phyloP scores from a whole-genome alignment of 64 coral and sea anemone species.

The Dendronephthya gigantea region DNA sequence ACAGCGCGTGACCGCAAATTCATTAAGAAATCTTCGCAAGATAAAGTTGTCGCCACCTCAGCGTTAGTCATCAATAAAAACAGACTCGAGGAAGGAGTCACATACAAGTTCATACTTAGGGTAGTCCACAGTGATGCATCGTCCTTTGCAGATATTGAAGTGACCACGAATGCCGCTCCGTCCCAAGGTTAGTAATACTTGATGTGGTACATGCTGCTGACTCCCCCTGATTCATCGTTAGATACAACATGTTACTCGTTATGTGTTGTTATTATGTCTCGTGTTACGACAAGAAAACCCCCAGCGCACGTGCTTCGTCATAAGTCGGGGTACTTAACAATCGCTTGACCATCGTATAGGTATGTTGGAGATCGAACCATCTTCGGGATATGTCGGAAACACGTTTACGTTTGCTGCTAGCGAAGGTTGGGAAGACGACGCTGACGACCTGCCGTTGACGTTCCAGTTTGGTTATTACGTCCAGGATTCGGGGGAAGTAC shows the following conservation, averaged over 20 bases:
- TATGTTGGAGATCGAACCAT: not conserved
- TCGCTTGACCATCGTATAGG: not conserved
- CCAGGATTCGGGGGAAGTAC: not conserved
- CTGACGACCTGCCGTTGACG: slow-evolving; percentile 38
- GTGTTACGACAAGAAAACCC: no score
- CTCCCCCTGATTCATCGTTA: no score
- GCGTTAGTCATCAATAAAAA: slow-evolving; percentile 24
- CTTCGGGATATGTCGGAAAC: slow-evolving; percentile 34
- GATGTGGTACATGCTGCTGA: not conserved
- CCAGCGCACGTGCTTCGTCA: not conserved
- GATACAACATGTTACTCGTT: not conserved
- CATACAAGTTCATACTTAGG: slow-evolving; percentile 42
- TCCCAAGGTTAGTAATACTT: slow-evolving; percentile 31
- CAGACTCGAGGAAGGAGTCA: slow-evolving; percentile 22
- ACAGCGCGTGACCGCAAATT: not conserved
- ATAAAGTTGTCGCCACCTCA: not conserved
- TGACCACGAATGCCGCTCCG: slow-evolving; percentile 51
- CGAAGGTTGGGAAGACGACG: slow-evolving; percentile 41
- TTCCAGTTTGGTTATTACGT: slow-evolving; percentile 54
- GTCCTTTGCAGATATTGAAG: slow-evolving; percentile 31
- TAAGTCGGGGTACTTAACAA: not conserved
- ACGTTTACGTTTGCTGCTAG: slow-evolving; percentile 34
- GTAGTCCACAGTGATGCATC: slow-evolving; percentile 39
- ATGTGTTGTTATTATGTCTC: not conserved
- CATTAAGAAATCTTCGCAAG: not conserved